Evolutionary conservation across 2,797 vertebrate species (phyloP).

Genomic region (Sebastes minor): DNA sequence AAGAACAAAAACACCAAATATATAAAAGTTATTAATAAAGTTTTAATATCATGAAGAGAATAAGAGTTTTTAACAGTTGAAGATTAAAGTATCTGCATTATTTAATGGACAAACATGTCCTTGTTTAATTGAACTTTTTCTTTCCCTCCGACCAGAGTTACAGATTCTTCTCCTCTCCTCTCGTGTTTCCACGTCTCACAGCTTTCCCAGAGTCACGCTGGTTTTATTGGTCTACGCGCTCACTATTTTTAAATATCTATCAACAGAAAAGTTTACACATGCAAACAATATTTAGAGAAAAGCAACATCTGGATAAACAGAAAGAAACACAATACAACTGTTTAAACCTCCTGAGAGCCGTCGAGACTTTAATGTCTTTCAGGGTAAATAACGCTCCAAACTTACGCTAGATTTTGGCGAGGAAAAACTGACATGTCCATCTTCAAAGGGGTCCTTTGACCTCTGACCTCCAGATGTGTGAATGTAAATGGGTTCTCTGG

Average conservation of each 20-base stretch:
- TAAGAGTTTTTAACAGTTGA: too few relatives aligned
- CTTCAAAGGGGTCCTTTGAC: too few relatives aligned
- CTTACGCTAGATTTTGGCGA: accelerated
- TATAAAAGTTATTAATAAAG: background rate
- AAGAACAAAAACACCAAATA: background rate
- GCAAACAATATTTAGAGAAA: background rate
- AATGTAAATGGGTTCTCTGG: too few relatives aligned
- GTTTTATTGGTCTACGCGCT: background rate
- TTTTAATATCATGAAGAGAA: background rate
- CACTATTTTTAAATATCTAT: background rate
- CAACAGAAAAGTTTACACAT: background rate
- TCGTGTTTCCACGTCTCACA: background rate
- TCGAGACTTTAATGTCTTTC: too few relatives aligned
- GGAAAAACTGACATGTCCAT: too few relatives aligned
- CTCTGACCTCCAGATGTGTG: too few relatives aligned
- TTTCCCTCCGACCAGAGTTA: background rate
- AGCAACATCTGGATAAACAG: background rate
- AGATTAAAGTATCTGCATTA: background rate
- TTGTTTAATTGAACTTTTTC: background rate
- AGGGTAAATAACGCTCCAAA: too few relatives aligned
- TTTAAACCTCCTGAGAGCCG: too few relatives aligned
- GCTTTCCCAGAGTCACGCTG: background rate
- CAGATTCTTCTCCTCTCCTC: accelerated
- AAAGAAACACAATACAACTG: background rate
- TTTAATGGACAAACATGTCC: background rate